A percentile compares a stretch with the other conserved stretches of the same genome.
phyloP scores from a whole-genome alignment of 2,888 invertebrate species.

The Erebia palarica region DNA sequence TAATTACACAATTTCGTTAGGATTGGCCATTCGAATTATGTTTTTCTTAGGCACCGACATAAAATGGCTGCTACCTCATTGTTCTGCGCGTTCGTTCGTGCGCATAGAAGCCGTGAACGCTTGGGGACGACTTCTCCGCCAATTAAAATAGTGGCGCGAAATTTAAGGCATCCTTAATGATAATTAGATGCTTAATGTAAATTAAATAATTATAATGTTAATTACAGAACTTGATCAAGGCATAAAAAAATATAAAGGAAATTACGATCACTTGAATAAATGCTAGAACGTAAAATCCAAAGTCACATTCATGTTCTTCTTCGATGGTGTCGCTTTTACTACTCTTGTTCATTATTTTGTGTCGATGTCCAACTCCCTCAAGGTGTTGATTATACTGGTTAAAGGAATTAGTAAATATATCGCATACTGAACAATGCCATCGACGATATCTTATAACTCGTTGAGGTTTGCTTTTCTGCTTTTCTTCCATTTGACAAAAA shows the following conservation, averaged over 20 bases:
- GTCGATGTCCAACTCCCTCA: conserved; percentile 68
- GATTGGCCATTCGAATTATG: conserved; percentile 83
- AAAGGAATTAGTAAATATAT: conserved; percentile 68
- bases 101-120: conserved; percentile 83
- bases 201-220: conserved; percentile 51
- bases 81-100: conserved; percentile 83
- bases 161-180: conserved; percentile 74
- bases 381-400: conserved; percentile 73
- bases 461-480: conserved; percentile 42
- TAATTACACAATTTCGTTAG: conserved; percentile 82
- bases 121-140: conserved; percentile 82
- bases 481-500: conserved; percentile 43
- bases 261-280: conserved; percentile 61
- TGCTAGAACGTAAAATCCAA: conserved; percentile 56
- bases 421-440: conserved; percentile 66
- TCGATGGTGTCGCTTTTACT: conserved; percentile 44
- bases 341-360: conserved; percentile 55
- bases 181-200: conserved; percentile 43
- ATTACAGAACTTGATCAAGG: conserved; percentile 57
- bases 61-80: conserved; percentile 84
- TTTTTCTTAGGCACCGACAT: conserved; percentile 83
- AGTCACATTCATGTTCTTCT: conserved; percentile 54
- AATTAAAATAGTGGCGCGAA: conserved; percentile 83
- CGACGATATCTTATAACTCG: conserved; percentile 51
- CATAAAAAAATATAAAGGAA: conserved; percentile 63